phyloP scores from a whole-genome alignment of 2,797 vertebrate species.

The Mycteria americana region DNA sequence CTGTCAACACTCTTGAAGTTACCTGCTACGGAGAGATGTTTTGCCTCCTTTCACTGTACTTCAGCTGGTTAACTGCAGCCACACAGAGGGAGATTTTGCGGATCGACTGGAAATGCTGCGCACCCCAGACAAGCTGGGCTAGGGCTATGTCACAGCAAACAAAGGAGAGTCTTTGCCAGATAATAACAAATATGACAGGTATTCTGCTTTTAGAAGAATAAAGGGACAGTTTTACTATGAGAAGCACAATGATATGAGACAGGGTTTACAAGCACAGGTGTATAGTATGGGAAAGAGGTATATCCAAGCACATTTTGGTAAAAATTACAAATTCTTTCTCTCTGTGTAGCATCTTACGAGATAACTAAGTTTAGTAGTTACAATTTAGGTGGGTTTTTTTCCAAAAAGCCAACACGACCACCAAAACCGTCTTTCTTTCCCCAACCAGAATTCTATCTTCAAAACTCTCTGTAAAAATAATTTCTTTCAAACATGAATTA shows the following conservation, averaged over 20 bases:
- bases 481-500: not conserved
- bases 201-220: not conserved
- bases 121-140: not conserved
- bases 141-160: not conserved
- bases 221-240: not conserved
- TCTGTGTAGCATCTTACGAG: not conserved
- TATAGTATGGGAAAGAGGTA: not conserved
- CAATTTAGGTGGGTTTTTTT: not conserved
- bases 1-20: not conserved
- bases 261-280: not conserved
- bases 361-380: not conserved
- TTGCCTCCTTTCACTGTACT: not conserved
- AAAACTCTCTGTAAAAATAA: not conserved
- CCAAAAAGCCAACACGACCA: rapidly evolving
- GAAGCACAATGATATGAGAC: not conserved
- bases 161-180: not conserved
- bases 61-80: rapidly evolving
- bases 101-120: not conserved
- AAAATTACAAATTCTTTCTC: not conserved
- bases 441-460: not conserved
- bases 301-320: not conserved
- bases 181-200: not conserved
- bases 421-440: not conserved
- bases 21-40: not conserved
- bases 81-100: not conserved